A percentile compares a stretch with the other conserved stretches of the same genome.
These are phyloP conservation scores for Turdus rufiventris DNA, from an alignment of 2,113 vertebrate species.

Conservation along the genomic window DNA sequence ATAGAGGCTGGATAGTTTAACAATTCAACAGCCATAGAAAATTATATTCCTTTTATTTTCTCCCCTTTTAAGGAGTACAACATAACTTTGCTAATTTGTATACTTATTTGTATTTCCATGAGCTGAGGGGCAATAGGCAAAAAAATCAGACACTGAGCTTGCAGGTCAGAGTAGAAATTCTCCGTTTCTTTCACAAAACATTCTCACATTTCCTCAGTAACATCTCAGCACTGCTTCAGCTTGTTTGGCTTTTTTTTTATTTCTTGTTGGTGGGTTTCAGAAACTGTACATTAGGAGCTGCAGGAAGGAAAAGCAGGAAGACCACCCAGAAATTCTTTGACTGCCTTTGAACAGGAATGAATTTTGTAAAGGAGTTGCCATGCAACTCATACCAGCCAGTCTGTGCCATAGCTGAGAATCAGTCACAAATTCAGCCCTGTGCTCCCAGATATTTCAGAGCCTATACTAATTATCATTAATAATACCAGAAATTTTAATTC, in stretches of 20 bases:
- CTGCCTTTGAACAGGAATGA: neutral
- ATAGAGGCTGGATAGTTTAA: neutral
- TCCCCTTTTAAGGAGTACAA: neutral
- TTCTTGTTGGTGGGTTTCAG: neutral
- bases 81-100: neutral
- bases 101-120: neutral
- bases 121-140: neutral
- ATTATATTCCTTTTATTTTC: neutral
- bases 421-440: neutral
- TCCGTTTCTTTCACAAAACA: neutral
- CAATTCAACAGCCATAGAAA: neutral
- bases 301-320: neutral
- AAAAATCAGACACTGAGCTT: neutral
- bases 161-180: neutral
- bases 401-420: neutral
- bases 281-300: neutral
- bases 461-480: neutral
- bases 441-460: neutral
- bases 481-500: neutral
- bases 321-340: neutral
- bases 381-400: neutral
- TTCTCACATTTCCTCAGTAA: neutral
- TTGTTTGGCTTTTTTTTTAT: neutral
- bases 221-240: neutral
- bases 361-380: neutral